Evolutionary conservation across 2,113 vertebrate genomes (phyloP), one percentile per base, ranked within the genome.

Genomic region (Nibea coibor): DNA sequence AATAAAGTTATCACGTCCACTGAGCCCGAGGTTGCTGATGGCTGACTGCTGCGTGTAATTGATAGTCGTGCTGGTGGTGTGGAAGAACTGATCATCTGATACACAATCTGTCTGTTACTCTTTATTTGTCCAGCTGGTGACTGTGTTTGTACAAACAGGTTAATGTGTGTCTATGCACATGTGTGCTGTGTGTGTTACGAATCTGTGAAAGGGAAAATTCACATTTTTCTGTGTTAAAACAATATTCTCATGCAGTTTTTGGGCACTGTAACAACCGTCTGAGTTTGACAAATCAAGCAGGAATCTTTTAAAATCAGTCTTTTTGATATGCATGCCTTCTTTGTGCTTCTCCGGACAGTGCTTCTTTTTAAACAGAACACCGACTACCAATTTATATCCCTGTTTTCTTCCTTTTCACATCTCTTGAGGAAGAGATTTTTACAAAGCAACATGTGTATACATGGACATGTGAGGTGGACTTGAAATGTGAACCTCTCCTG

Each of bases 1-100:
- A 92, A 92, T 94, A 81, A 86, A 86, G 70, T 92, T 85, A 82
- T 88, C 81, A 78, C 75, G 84, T 89, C 80, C 80, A 74, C 56
- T 88, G 72, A 84, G 80, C 61, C 81, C 4, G 17, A 61, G 53
- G 80, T 86, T 63, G 43, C 66, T 80, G 72, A 54, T 72, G 76
- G 47, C 68, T 69, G 53, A 75, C 83, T 72, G 81, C 84, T 83
- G 81, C 47, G 66, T 80, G 64, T 81, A 78, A 84, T 66, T 81
- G 72, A 86, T 83, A 75, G 89, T 78, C 70, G 72, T 81, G 72
- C 65, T 75, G 80, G 26, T 78, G 73, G 56, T 43, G 53, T 65
- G 58, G 65, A 50, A 64, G 43, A 80, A 67, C 45, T 68, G 74
- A 72, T 75, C 71, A 71, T 71, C 72, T 83, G 66, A 65, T 50